Conservation (phyloP, 2,888 invertebrate genomes). For the Busseola fusca region DNA sequence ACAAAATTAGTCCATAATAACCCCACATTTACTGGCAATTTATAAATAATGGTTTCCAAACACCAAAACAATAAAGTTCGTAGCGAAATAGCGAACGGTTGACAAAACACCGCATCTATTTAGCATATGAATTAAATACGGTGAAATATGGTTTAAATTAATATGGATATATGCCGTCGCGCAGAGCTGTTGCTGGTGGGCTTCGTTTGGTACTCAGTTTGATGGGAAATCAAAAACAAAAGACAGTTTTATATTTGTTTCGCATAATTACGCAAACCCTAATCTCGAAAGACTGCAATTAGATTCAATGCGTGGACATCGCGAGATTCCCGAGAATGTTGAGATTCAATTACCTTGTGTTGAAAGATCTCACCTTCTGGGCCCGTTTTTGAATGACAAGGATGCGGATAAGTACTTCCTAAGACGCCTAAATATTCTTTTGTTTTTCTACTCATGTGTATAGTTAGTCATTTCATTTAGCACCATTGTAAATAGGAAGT, state of each 20-base stretch:
- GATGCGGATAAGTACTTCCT: background rate
- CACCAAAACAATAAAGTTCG: constrained; percentile 71
- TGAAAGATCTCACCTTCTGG: background rate
- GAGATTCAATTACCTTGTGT: background rate
- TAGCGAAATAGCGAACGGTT: constrained; percentile 72
- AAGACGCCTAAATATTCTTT: background rate
- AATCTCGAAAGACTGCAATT: too few species aligned
- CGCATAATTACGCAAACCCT: too few species aligned
- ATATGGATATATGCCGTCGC: constrained; percentile 91
- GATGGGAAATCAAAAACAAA: background rate
- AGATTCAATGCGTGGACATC: background rate
- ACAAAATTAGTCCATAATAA: constrained; percentile 36
- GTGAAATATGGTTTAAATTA: constrained; percentile 94
- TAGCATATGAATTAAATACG: constrained; percentile 95
- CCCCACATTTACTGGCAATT: constrained; percentile 54
- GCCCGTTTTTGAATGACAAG: background rate
- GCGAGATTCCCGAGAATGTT: background rate
- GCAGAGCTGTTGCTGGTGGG: constrained; percentile 64
- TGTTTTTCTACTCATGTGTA: background rate
- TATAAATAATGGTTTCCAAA: constrained; percentile 65
- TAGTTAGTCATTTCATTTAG: background rate
- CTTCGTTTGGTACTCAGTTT: constrained; percentile 63
- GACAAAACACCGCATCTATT: constrained; percentile 90
- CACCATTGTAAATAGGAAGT: background rate
- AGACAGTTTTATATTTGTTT: background rate